These are phyloP conservation scores for Tryphoninae sp. DNA, from an alignment of 2,888 invertebrate genomes.

Conservation along the genomic window DNA sequence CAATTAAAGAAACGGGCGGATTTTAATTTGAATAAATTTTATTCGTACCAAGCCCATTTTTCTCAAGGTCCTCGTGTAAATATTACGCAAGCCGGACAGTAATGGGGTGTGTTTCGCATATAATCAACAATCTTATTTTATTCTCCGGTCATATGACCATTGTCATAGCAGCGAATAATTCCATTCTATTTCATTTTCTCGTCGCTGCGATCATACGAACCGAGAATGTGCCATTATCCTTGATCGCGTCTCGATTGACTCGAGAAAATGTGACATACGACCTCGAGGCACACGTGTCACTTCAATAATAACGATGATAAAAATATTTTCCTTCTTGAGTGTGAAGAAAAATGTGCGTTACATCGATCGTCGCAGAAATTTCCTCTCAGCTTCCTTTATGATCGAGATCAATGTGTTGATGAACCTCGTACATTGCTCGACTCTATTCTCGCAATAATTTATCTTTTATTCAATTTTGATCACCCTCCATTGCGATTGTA, in stretches of 20 bases:
- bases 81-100: not conserved
- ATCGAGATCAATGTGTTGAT: slow-evolving; percentile 31
- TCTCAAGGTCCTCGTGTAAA: not conserved
- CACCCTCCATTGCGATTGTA: not conserved
- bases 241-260: not conserved
- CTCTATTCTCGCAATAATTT: slow-evolving; percentile 10
- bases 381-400: not conserved
- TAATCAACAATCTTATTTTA: not conserved
- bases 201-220: not conserved
- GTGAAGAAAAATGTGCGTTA: not conserved
- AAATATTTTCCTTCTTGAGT: not conserved
- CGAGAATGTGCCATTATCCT: slow-evolving; percentile 15
- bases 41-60: slow-evolving; percentile 7
- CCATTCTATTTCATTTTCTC: not conserved
- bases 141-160: not conserved
- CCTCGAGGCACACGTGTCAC: not conserved
- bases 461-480: slow-evolving; percentile 20
- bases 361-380: slow-evolving; percentile 9
- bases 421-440: slow-evolving; percentile 14
- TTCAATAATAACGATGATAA: not conserved
- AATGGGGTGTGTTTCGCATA: slow-evolving; percentile 14
- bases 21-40: slow-evolving; percentile 11
- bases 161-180: slow-evolving; percentile 12
- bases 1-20: slow-evolving; percentile 7
- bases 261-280: not conserved